Conservation (phyloP, 2,797 vertebrate species). For the Gastrophryne carolinensis region DNA sequence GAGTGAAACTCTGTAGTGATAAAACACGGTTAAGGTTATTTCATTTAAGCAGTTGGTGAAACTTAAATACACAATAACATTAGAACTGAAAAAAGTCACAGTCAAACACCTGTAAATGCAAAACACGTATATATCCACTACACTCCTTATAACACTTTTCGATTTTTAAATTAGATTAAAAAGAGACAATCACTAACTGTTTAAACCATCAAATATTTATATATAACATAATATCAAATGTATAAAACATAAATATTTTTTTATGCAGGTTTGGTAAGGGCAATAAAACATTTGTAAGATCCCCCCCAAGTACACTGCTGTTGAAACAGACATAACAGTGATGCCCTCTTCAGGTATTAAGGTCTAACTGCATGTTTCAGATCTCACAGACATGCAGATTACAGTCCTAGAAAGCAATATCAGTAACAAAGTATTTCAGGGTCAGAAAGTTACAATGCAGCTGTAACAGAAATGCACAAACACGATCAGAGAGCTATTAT, state of each 20-base stretch:
- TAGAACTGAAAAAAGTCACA: slow-evolving; percentile 28
- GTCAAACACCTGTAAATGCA: slow-evolving; percentile 23
- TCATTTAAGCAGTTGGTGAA: slow-evolving; percentile 2
- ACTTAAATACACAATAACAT: slow-evolving; percentile 8
- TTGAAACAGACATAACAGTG: not conserved
- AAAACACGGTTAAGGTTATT: not conserved
- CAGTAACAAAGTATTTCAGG: no score
- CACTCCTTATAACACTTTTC: not conserved
- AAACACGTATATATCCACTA: not conserved
- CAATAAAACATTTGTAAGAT: not conserved
- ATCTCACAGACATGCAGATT: no score
- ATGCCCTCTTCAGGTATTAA: slow-evolving; percentile 6
- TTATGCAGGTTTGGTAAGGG: not conserved
- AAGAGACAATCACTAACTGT: not conserved
- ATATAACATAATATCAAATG: no score
- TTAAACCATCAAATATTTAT: not conserved
- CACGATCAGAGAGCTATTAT: no score
- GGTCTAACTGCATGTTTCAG: not conserved
- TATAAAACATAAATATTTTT: no score
- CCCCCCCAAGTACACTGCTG: not conserved
- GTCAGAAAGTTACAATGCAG: no score
- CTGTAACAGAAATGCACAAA: no score
- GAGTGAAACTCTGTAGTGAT: not conserved
- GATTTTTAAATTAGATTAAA: not conserved
- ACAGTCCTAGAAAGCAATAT: no score